Percentiles rank a stretch among this genome's conserved stretches.
These are phyloP conservation scores for Limnothrissa miodon DNA, from an alignment of 2,113 vertebrate genomes.

Conservation along the genomic window DNA sequence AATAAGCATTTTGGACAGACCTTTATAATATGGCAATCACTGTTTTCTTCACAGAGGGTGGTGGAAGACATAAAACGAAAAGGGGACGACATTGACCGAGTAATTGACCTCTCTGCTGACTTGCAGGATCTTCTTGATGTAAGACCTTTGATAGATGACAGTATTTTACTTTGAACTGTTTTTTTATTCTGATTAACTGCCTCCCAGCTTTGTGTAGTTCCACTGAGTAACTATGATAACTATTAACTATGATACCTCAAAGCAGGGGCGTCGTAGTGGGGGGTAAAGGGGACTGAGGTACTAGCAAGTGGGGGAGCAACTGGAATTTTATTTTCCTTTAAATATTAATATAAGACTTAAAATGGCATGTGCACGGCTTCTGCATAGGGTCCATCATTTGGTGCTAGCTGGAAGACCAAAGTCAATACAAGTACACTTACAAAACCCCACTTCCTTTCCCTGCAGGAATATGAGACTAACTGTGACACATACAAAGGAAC, in stretches of 20 bases:
- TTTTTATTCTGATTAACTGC: conserved; percentile 17
- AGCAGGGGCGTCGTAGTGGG: too few species aligned
- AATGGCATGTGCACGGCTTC: too few species aligned
- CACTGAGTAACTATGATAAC: not conserved
- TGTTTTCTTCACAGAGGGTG: conserved; percentile 72
- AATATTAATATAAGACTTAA: too few species aligned
- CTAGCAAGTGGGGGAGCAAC: too few species aligned
- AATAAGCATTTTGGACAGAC: not conserved
- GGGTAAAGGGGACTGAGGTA: too few species aligned
- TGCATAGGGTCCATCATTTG: too few species aligned
- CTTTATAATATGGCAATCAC: not conserved
- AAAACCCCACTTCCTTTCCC: conserved; percentile 32
- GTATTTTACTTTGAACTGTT: conserved; percentile 11
- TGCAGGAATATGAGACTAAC: conserved; percentile 84
- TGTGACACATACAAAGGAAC: conserved; percentile 81
- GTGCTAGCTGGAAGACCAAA: not conserved
- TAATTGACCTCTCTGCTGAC: conserved; percentile 76
- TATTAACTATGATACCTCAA: too few species aligned
- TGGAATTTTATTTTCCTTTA: too few species aligned
- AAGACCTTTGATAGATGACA: conserved; percentile 43
- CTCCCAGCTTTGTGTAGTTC: not conserved
- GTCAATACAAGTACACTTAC: not conserved
- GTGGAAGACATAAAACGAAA: conserved; percentile 83
- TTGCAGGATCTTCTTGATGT: conserved; percentile 82
- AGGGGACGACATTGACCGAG: conserved; percentile 73